Base-by-base conservation (phyloP, 92 coral and sea anemone species). In the Paragorgia papillata region DNA sequence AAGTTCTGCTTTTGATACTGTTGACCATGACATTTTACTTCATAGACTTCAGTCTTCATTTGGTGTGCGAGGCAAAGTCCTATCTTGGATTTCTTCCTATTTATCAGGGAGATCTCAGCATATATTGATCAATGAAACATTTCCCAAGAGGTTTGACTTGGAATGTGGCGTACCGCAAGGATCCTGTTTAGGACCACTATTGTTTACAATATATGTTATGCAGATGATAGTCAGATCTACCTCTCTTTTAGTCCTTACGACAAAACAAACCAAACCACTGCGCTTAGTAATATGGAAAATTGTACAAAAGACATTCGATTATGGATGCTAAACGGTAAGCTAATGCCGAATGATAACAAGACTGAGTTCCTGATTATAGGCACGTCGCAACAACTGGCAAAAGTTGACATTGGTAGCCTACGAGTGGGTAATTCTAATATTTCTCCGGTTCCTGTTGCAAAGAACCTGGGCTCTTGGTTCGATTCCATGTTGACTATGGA, bases 401-500 rank as follows among this genome's bases (percentile, higher is more conserved):
- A n/a, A n/a, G n/a, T n/a, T n/a, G n/a, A n/a, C n/a, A n/a, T n/a
- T n/a, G n/a, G n/a, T n/a, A n/a, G n/a, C n/a, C n/a, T n/a, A n/a
- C n/a, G n/a, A n/a, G n/a, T n/a, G n/a, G 34, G 82, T 39, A 49
- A 48, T 48, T 39, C 54, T 60, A 44, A 57, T 61, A 62, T 76
- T 49, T 48, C 69, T 40, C 55, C 34, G 21, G 57, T 48, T 43
- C 57, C 37, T 41, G 29, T 31, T 13, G 82, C 68, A 44, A 61
- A 35, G 57, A 76, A 76, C 73, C 54, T 76, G 49, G 83, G 53
- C 62, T n/a, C n/a, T n/a, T n/a, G n/a, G n/a, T n/a, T n/a, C n/a
- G n/a, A n/a, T n/a, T 60, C 59, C 37, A 44, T 57, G 75, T 66
- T 79, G 48, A 19, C 59, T 26, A 53, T 79, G 75, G 48, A 40